Base-by-base conservation (phyloP, 2,888 invertebrate genomes). In the Anthrax anthrax region DNA sequence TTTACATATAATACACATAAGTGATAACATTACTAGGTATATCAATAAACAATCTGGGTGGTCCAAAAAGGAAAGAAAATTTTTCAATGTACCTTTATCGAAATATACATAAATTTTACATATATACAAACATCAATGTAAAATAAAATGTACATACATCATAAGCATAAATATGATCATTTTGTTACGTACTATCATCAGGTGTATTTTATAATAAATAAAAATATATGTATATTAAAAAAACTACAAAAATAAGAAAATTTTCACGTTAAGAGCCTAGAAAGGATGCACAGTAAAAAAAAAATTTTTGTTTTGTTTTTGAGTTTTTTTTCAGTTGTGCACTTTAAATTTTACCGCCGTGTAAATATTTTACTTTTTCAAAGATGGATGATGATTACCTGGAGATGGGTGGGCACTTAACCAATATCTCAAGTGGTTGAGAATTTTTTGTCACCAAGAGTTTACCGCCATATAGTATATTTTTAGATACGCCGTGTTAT, bases 301-400 rank as follows among this genome's bases (percentile, higher is more conserved):
- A 23, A 23, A 23, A 23, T 32, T 32, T 32, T 32, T 32, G 3
- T 32, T 32, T 32, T 12, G 1, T 32, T 32, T 32, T 27, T 27
- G 5, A 5, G 8, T 27, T 27, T 27, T 27, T 27, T 27, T 1
- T 6, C 10, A 37, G n/a, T 8, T 37, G 13, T 37, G 37, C 16
- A 6, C 13, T 37, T 37, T 43, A 37, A 37, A 27, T 27, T 37
- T 37, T 27, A 32, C 44, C 44, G 44, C 44, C 37, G 18, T 39
- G 44, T 44, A 27, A 44, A 44, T 44, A 44, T 44, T 44, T 38
- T 44, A 38, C 39, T 39, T 44, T 16, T 36, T 36, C 16, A 36
- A 36, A 36, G 29, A 32, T 32, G 29, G 29, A 32, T 32, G 29
- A 32, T 32, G 29, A 32, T 32, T 32, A 32, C 29, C 29, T 32